Evolutionary conservation across 1,140 invertebrate genomes (phyloP).

Genomic region (Drosophila lowei): DNA sequence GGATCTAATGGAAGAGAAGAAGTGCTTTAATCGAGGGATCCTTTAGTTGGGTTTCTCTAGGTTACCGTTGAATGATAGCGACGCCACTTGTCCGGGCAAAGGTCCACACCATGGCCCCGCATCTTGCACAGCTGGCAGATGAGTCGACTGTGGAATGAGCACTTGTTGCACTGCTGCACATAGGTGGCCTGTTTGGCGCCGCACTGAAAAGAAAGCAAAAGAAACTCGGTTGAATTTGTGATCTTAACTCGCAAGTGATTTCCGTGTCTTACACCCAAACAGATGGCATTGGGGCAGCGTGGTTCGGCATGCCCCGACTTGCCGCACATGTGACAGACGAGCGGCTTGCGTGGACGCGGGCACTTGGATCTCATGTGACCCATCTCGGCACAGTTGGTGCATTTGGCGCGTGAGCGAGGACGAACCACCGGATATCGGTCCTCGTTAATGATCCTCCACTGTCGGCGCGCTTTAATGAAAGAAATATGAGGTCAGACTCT

Average conservation of each 20-base stretch:
- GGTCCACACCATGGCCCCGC: conserved; percentile 84
- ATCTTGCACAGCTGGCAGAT: conserved; percentile 86
- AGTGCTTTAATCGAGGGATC: not conserved
- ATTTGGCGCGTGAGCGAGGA: conserved; percentile 81
- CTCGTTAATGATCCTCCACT: conserved; percentile 57
- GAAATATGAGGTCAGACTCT: not conserved
- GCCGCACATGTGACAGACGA: conserved; percentile 87
- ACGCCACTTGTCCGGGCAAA: conserved; percentile 88
- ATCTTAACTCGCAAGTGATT: not conserved
- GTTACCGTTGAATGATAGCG: conserved; percentile 87
- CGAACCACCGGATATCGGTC: conserved; percentile 78
- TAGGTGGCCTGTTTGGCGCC: conserved; percentile 85
- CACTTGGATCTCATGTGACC: conserved; percentile 85
- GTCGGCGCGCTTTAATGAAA: conserved; percentile 31
- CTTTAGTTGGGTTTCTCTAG: not conserved
- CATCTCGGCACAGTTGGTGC: conserved; percentile 85
- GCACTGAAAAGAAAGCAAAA: conserved; percentile 84
- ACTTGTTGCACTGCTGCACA: conserved; percentile 85
- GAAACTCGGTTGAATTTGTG: not conserved
- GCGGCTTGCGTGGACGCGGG: conserved; percentile 81
- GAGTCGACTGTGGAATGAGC: conserved; percentile 84
- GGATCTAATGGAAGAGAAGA: conserved; percentile 69
- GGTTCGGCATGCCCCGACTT: conserved; percentile 85
- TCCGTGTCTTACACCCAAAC: conserved; percentile 85
- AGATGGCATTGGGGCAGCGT: conserved; percentile 87